Base-by-base conservation (phyloP, 2,888 invertebrate species). In the Drosophila limbata region DNA sequence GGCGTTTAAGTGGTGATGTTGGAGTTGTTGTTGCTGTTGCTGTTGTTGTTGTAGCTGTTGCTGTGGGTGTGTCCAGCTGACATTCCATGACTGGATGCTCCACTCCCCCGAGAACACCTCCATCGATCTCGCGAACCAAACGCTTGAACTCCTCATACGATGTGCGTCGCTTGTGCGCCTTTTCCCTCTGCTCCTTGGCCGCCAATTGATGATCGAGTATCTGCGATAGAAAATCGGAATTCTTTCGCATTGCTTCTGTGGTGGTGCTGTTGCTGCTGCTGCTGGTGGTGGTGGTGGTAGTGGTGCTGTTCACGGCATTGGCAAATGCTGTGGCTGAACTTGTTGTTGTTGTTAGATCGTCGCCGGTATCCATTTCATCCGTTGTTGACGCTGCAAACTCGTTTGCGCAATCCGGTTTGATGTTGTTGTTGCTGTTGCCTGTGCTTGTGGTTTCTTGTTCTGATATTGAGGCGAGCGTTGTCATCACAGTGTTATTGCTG, bases 61-160 rank as follows among this genome's bases (percentile, higher is more conserved):
- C 52, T 9, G 57, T 63, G 55, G 73, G 61, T 69, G 68, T 70
- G 69, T 62, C 73, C 65, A 60, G 47, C 51, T 50, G 59, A 42
- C 72, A 80, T 80, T 77, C 80, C 63, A 61, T 31, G n/a, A 66
- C 9, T 35, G 31, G 48, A 39, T 77, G 71, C 31, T 37, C 51
- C 52, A 60, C 65, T 59, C 70, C 64, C n/a, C 60, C 71, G 33
- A 55, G 42, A 17, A 59, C 67, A 51, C 63, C 73, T 60, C 69
- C 79, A 64, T 92, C 92, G 67, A 90, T 91, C 72, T 92, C 92
- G 72, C 90, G 89, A 52, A 92, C 91, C 62, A 92, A 85, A 66
- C 90, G 91, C 73, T 93, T 93, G 66, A 93, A 93, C 81, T 93
- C 93, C 74, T 93, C 93, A 70, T 93, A 93, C 10, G 93, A 93